Percentiles rank a stretch among this genome's conserved stretches.
Conservation (phyloP, 2,888 invertebrate species). For the Platycheirus albimanus region DNA sequence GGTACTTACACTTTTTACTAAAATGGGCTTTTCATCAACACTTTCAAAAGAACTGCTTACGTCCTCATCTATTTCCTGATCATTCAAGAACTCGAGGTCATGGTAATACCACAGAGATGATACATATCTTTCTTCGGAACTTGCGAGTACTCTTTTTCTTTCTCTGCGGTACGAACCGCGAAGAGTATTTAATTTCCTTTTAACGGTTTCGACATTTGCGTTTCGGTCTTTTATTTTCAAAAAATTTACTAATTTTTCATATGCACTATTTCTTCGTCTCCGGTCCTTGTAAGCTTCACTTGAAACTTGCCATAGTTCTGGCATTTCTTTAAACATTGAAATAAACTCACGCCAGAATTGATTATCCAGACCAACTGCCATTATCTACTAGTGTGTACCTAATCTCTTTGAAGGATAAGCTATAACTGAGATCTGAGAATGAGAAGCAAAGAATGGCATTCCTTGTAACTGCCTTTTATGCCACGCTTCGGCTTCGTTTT, state of each 20-base stretch:
- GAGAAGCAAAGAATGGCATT: not conserved
- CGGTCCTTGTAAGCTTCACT: not conserved
- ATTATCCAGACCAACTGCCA: constrained; percentile 10
- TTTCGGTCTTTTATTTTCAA: constrained; percentile 17
- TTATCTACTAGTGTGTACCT: not conserved
- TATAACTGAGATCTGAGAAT: not conserved
- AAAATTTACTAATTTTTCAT: constrained; percentile 2
- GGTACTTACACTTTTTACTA: constrained; percentile 7
- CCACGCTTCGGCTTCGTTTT: too few species aligned
- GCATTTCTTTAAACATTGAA: not conserved
- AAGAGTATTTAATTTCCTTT: constrained; percentile 16
- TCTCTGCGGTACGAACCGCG: constrained; percentile 38
- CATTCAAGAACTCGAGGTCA: constrained; percentile 11
- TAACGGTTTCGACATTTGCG: not conserved
- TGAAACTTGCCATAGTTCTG: constrained; percentile 16
- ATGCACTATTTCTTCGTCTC: not conserved
- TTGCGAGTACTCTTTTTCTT: not conserved
- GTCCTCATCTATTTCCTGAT: constrained; percentile 5
- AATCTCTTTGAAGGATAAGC: not conserved
- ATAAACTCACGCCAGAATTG: constrained; percentile 22
- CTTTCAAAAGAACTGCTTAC: constrained; percentile 5
- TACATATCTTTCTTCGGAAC: constrained; percentile 17
- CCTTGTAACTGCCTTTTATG: too few species aligned
- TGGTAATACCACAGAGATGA: constrained; percentile 33
- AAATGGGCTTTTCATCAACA: not conserved